phyloP scores from a whole-genome alignment of 2,113 vertebrate genomes.

The Crotalus horridus region DNA sequence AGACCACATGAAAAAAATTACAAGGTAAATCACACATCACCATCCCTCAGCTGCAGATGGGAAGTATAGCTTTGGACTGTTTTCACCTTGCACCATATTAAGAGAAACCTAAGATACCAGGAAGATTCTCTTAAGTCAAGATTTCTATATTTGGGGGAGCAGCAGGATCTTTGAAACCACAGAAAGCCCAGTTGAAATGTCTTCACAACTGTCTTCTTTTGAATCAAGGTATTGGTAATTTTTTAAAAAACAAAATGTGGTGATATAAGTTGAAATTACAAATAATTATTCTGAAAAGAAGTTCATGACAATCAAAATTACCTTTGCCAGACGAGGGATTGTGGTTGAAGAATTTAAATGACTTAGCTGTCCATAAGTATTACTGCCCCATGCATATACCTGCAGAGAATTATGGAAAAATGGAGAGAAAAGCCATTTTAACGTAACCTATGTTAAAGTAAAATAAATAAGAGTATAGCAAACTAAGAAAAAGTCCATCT shows the following conservation, averaged over 20 bases:
- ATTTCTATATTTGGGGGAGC: background rate
- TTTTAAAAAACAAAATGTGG: background rate
- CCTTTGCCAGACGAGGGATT: constrained; percentile 87
- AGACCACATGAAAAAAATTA: background rate
- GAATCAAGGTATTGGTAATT: background rate
- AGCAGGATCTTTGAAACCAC: background rate
- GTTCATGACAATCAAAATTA: constrained; percentile 45
- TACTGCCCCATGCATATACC: constrained; percentile 96
- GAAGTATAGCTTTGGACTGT: background rate
- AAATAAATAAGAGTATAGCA: background rate
- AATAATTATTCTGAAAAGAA: constrained; percentile 16
- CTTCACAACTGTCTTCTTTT: background rate
- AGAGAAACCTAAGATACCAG: background rate
- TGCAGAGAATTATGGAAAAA: constrained; percentile 54
- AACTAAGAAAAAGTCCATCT: background rate
- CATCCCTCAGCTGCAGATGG: background rate
- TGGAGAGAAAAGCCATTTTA: background rate
- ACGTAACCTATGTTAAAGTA: background rate
- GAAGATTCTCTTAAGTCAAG: background rate
- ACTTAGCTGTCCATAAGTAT: constrained; percentile 87
- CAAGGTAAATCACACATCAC: too few relatives aligned
- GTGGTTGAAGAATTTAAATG: constrained; percentile 86
- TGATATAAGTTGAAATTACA: constrained; percentile 4
- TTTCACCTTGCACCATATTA: background rate
- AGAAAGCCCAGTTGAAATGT: background rate